These are phyloP conservation scores for Odontothrips loti DNA, from an alignment of 2,888 invertebrate genomes.

Conservation along the genomic window DNA sequence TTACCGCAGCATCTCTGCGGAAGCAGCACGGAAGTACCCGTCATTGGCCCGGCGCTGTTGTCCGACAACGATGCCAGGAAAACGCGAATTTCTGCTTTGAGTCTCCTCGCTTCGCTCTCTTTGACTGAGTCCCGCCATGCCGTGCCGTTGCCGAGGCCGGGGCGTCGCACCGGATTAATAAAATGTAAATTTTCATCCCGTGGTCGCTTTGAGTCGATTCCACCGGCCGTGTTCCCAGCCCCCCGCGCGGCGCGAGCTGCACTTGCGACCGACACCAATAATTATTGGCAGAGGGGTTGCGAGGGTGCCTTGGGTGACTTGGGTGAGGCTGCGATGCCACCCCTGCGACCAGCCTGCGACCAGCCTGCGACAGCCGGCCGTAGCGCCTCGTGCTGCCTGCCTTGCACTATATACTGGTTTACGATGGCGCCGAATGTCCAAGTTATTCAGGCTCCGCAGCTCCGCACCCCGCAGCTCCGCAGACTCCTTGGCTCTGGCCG, in stretches of 20 bases:
- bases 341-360: not conserved
- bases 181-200: slow-evolving; percentile 6
- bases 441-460: not conserved
- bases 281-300: not conserved
- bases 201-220: not conserved
- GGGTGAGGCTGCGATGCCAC: not conserved
- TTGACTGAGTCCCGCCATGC: not conserved
- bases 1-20: no score
- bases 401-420: not conserved
- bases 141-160: not conserved
- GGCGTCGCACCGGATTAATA: not conserved
- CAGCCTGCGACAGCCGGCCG: no score
- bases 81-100: no score
- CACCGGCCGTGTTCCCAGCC: not conserved
- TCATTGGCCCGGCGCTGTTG: not conserved
- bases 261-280: not conserved
- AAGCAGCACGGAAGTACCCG: no score
- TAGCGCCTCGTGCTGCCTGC: not conserved
- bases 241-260: not conserved
- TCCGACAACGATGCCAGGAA: not conserved
- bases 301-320: no score
- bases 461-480: not conserved
- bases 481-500: not conserved
- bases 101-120: no score
- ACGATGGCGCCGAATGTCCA: not conserved